Evolutionary conservation across 1,140 invertebrate genomes (phyloP), one percentile per base, ranked within the genome.

Genomic region (Vanessa tameamea): DNA sequence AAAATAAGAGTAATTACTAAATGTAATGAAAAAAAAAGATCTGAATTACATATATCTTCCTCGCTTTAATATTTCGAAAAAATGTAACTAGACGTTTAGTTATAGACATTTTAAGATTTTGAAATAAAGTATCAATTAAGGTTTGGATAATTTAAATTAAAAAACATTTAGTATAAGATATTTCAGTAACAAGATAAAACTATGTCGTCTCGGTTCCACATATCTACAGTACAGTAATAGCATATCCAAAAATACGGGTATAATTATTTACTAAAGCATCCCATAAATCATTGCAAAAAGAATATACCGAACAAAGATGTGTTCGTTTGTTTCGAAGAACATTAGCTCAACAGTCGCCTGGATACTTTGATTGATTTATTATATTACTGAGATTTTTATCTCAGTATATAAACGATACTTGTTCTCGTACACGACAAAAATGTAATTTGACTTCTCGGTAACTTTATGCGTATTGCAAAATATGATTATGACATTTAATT

Each of bases 351-450:
- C n/a, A n/a, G 50, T 53, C 50, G 50, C 15, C 50, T 53, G 50
- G 50, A 53, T 53, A n/a, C 50, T 53, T 53, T 53, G 50, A 53
- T 53, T n/a, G 20, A 53, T 53, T 53, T 53, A 20, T 53, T 53
- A 53, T 16, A n/a, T 15, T 53, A n/a, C 26, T 31, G n/a, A 16
- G n/a, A 9, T 4, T 6, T 16, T 5, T 5, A 43, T 43, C 20
- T 20, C 9, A 50, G 48, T 16, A 16, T 16, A n/a, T 15, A 1
- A 15, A 14, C 15, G 13, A 50, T 53, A 53, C n/a, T n/a, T 53
- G 9, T 43, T 43, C 37, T 9, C 37, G 37, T 9, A 9, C 37
- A 5, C 7, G 6, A 43, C 9, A 43, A 8, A 43, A 43, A 43
- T 43, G 7, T 43, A 43, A 43, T 43, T 43, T 9, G 9, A 43